These are phyloP conservation scores for Zalophus californianus DNA, from an alignment of 2,797 vertebrate species.

Conservation along the genomic window DNA sequence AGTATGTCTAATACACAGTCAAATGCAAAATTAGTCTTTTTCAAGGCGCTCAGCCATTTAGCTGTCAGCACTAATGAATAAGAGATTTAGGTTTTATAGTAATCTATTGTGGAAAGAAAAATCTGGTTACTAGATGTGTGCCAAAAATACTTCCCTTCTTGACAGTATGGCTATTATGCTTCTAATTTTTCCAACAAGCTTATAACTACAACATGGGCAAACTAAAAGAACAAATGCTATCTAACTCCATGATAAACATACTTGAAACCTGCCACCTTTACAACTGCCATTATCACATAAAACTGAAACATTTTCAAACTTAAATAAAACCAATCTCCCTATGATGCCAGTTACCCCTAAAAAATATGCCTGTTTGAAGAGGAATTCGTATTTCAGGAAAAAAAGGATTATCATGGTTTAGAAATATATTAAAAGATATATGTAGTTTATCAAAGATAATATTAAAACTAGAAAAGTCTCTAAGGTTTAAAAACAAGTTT, in stretches of 20 bases:
- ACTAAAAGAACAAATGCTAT: background rate
- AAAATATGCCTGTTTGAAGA: background rate
- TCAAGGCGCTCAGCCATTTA: background rate
- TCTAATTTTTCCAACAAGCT: slow-evolving; percentile 5
- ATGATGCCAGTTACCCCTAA: background rate
- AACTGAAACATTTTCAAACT: background rate
- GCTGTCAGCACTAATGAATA: background rate
- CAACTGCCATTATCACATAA: background rate
- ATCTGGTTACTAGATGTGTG: background rate
- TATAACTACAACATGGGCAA: background rate
- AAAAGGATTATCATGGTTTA: background rate
- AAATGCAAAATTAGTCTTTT: background rate
- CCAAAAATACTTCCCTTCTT: background rate
- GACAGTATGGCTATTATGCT: background rate
- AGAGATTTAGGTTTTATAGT: background rate
- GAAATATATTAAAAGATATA: background rate
- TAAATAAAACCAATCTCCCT: background rate
- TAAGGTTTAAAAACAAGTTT: slow-evolving; percentile 28
- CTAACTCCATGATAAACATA: background rate
- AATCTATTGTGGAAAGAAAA: background rate
- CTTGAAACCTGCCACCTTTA: slow-evolving; percentile 8
- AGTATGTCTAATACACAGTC: background rate
- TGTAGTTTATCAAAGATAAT: background rate
- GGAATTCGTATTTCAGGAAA: background rate
- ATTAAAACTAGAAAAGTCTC: background rate